Conservation (phyloP, 2,797 vertebrate species). For the Tympanoctomys barrerae region DNA sequence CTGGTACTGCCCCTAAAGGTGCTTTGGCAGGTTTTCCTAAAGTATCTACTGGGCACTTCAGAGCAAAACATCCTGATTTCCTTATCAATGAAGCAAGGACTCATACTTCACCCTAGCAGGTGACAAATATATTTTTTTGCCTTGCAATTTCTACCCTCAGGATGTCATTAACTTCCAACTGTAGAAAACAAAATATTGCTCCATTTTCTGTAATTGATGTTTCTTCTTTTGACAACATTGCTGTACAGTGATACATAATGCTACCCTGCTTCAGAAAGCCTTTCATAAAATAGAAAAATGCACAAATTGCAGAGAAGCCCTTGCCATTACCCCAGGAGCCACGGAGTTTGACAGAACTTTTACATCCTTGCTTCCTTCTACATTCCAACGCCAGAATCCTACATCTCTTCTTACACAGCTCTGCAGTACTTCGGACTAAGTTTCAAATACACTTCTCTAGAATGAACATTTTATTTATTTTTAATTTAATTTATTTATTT, state of each 20-base stretch:
- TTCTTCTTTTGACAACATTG: neutral
- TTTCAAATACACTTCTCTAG: constrained; percentile 12
- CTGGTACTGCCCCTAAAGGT: constrained; percentile 35
- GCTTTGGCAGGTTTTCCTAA: neutral
- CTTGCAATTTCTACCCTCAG: neutral
- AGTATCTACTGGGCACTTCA: neutral
- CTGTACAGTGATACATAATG: neutral
- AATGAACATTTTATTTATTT: neutral
- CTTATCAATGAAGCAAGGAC: neutral
- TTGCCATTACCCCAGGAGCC: neutral
- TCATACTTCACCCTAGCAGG: neutral
- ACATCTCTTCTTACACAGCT: neutral
- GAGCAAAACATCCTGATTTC: constrained; percentile 47
- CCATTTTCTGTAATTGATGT: neutral
- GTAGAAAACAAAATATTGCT: neutral
- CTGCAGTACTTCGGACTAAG: neutral
- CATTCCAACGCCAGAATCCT: neutral
- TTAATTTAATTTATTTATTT: too few species aligned
- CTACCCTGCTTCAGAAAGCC: neutral
- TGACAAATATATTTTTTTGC: neutral
- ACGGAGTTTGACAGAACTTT: neutral
- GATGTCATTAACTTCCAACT: neutral
- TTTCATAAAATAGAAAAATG: neutral
- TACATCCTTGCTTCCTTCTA: neutral
- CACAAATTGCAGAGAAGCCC: neutral